phyloP scores from a whole-genome alignment of 2,113 vertebrate genomes.

The Aphelocoma coerulescens region DNA sequence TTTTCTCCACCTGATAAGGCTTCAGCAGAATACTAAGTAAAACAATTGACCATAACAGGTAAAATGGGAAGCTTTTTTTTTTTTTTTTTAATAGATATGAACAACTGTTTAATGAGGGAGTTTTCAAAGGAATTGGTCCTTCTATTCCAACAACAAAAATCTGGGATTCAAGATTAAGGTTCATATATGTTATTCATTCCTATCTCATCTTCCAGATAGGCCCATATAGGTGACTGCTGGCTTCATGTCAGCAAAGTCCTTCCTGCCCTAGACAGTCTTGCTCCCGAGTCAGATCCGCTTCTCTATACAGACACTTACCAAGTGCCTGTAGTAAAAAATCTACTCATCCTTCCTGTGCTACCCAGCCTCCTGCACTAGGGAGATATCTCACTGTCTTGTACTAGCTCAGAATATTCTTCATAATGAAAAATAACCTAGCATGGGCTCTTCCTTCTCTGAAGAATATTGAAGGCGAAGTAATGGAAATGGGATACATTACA shows the following conservation, averaged over 20 bases:
- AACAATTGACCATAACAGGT: neutral
- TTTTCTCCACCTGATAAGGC: neutral
- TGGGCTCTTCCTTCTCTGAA: neutral
- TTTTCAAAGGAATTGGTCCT: neutral
- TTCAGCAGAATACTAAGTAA: neutral
- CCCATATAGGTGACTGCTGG: neutral
- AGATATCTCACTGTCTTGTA: neutral
- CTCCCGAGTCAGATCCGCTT: neutral
- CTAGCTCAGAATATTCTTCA: neutral
- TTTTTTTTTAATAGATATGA: neutral
- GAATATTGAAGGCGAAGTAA: neutral
- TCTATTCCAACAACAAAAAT: neutral
- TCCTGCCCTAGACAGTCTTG: neutral
- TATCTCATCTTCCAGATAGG: neutral
- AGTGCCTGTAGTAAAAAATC: neutral
- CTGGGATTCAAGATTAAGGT: neutral
- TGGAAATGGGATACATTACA: neutral
- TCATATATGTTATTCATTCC: neutral
- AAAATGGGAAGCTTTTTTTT: neutral
- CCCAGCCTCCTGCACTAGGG: neutral
- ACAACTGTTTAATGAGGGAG: neutral
- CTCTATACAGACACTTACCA: neutral
- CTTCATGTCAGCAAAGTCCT: neutral
- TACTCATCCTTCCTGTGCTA: neutral
- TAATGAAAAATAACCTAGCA: neutral